Evolutionary conservation across 1,140 invertebrate genomes (phyloP).

Genomic region (Laupala kohalensis): DNA sequence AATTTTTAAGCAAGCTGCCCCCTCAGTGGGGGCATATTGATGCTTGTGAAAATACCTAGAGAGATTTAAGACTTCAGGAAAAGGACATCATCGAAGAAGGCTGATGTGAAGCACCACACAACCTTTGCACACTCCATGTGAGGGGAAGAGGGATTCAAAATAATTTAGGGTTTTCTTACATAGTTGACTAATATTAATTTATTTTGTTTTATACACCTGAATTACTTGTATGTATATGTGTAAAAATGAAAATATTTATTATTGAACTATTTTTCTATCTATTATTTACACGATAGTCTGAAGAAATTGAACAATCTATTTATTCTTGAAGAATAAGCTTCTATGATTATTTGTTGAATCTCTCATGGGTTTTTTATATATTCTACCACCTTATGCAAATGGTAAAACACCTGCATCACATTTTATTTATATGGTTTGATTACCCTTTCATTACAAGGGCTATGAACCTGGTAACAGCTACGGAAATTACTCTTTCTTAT

Average conservation of each 20-base stretch:
- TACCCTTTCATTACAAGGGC: too few species aligned
- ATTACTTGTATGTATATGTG: neutral
- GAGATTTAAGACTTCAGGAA: neutral
- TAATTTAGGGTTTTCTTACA: neutral
- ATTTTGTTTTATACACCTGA: neutral
- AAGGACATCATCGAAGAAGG: neutral
- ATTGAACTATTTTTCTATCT: conserved; percentile 6
- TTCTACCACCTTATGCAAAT: too few species aligned
- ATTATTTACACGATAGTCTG: neutral
- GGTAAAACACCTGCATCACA: too few species aligned
- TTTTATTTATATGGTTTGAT: too few species aligned
- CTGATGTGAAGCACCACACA: neutral
- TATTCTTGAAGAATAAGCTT: neutral
- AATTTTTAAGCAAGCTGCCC: neutral
- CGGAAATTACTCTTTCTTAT: too few species aligned
- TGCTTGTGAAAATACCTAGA: neutral
- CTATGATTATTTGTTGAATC: neutral
- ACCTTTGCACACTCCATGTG: neutral
- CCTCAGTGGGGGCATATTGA: neutral
- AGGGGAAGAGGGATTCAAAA: neutral
- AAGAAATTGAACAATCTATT: neutral
- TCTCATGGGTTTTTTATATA: neutral
- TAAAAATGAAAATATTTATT: conserved; percentile 3
- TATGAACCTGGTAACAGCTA: too few species aligned
- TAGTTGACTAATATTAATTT: neutral